phyloP scores from a whole-genome alignment of 2,113 vertebrate species.

The Heterocephalus glaber region DNA sequence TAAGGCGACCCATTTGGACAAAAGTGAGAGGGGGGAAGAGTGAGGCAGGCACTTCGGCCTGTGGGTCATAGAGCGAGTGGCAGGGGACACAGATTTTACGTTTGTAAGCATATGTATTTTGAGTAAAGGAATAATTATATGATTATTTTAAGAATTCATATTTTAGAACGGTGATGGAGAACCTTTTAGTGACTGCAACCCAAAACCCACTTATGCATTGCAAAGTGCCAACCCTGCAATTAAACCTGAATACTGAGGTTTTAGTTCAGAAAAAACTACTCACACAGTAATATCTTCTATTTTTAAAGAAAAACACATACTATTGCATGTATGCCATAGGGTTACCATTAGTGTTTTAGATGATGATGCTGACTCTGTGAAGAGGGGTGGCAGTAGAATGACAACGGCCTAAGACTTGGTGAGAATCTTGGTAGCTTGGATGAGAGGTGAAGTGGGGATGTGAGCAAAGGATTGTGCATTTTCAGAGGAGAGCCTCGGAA shows the following conservation, averaged over 20 bases:
- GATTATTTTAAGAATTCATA: neutral
- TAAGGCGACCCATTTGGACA: neutral
- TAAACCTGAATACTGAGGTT: neutral
- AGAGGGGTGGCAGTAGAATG: neutral
- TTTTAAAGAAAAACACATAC: neutral
- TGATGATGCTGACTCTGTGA: neutral
- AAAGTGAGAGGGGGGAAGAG: neutral
- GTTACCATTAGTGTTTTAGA: too few species aligned
- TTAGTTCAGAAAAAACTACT: neutral
- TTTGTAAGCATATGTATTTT: neutral
- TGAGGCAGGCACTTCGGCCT: too few species aligned
- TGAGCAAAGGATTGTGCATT: neutral
- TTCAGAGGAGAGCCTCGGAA: neutral
- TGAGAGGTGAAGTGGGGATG: accelerated
- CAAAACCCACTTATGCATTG: neutral
- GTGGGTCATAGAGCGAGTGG: too few species aligned
- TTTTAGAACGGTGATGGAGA: neutral
- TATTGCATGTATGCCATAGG: neutral
- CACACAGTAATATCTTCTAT: neutral
- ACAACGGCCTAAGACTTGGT: neutral
- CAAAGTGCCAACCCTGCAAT: neutral
- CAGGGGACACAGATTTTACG: neutral
- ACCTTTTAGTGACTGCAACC: neutral
- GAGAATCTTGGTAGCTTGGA: neutral
- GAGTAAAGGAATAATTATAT: neutral